A percentile compares a stretch with the other conserved stretches of the same genome.
Conservation (phyloP, 2,797 vertebrate genomes). For the Poeciliopsis turneri region DNA sequence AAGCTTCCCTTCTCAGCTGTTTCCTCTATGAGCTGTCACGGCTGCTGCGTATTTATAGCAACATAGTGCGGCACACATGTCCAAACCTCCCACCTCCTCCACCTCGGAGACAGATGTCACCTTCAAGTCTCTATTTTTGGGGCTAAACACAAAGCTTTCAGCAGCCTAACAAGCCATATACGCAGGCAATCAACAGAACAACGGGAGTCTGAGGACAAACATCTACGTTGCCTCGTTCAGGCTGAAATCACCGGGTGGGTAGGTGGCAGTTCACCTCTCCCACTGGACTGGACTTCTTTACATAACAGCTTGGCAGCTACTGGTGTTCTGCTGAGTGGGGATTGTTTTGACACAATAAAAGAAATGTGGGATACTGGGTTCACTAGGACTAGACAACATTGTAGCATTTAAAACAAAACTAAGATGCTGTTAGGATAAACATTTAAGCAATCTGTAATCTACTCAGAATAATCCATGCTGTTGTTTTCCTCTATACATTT, state of each 20-base stretch:
- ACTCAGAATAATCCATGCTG: slow-evolving; percentile 23
- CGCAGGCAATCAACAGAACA: slow-evolving; percentile 63
- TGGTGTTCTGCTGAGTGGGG: slow-evolving; percentile 44
- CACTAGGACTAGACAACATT: slow-evolving; percentile 29
- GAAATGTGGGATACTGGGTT: slow-evolving; percentile 40
- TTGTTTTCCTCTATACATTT: not conserved
- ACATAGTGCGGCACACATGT: slow-evolving; percentile 57
- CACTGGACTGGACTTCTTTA: slow-evolving; percentile 45
- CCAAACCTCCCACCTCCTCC: slow-evolving; percentile 54
- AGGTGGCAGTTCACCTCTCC: slow-evolving; percentile 40
- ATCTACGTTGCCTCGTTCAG: slow-evolving; percentile 53
- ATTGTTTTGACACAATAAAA: slow-evolving; percentile 49
- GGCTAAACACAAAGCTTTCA: slow-evolving; percentile 72
- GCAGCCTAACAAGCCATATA: slow-evolving; percentile 66
- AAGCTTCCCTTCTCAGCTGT: slow-evolving; percentile 81
- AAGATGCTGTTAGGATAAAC: not conserved
- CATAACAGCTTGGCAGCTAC: slow-evolving; percentile 57
- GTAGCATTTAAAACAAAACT: not conserved
- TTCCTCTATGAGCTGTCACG: slow-evolving; percentile 79
- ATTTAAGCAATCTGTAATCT: not conserved
- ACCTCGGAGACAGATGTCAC: slow-evolving; percentile 81
- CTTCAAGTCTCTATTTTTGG: slow-evolving; percentile 78
- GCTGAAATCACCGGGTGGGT: slow-evolving; percentile 41
- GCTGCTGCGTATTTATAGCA: slow-evolving; percentile 81
- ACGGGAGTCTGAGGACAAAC: slow-evolving; percentile 65